Evolutionary conservation across 2,888 invertebrate genomes (phyloP).

Genomic region (Chorisops tibialis): DNA sequence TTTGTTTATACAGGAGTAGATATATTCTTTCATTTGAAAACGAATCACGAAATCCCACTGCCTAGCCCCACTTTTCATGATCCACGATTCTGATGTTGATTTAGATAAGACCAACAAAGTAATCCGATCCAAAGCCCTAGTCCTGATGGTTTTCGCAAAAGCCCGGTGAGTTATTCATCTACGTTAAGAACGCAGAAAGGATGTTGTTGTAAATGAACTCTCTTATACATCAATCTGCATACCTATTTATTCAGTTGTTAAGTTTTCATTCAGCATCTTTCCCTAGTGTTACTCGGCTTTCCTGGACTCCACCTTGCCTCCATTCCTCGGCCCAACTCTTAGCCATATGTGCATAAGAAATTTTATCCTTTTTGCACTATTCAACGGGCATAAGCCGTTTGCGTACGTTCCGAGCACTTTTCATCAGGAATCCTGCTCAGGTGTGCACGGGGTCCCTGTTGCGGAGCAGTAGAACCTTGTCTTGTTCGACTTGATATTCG

Average conservation of each 20-base stretch:
- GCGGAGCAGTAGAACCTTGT: background rate
- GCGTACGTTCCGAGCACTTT: conserved; percentile 19
- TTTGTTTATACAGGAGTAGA: too few species aligned
- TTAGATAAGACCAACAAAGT: conserved; percentile 23
- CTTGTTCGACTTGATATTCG: conserved; percentile 26
- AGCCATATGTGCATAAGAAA: conserved; percentile 31
- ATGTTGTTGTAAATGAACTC: conserved; percentile 8
- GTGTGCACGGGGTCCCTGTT: conserved; percentile 6
- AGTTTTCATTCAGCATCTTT: conserved; percentile 22
- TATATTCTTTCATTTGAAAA: background rate
- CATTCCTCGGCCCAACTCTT: background rate
- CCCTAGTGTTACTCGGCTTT: conserved; percentile 2
- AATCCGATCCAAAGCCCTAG: conserved; percentile 8
- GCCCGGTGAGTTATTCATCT: too few species aligned
- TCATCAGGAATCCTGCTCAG: conserved; percentile 15
- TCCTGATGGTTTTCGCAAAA: too few species aligned
- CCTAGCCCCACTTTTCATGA: conserved; percentile 1
- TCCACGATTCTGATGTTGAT: conserved; percentile 20
- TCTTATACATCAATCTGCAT: conserved; percentile 1
- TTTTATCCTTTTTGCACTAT: conserved; percentile 26
- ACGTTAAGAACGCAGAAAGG: too few species aligned
- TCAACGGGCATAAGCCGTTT: conserved; percentile 23
- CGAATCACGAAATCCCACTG: conserved; percentile 11
- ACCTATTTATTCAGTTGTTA: conserved; percentile 24
- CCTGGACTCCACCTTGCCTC: background rate